Evolutionary conservation across 2,113 vertebrate genomes (phyloP).

Genomic region (Halichoeres trimaculatus): DNA sequence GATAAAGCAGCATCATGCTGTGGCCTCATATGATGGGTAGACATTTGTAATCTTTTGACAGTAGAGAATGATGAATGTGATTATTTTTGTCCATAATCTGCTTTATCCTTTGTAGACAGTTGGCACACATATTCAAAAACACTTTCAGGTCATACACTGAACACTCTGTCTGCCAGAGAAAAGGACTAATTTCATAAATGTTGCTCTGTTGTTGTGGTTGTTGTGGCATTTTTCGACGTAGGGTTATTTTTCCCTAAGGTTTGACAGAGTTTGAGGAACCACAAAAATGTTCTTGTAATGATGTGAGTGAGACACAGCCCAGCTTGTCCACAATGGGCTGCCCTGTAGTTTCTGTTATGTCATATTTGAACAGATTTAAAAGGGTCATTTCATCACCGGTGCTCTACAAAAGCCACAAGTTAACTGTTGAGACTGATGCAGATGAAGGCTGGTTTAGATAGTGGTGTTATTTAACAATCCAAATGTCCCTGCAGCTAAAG

Average conservation of each 20-base stretch:
- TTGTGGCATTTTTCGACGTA: no score
- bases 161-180: slow-evolving; percentile 4
- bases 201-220: not conserved
- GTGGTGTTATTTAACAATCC: not conserved
- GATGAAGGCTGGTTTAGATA: not conserved
- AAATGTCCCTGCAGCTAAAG: no score
- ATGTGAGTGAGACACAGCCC: not conserved
- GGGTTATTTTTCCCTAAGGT: not conserved
- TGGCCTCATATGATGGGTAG: slow-evolving; percentile 1
- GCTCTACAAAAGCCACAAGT: not conserved
- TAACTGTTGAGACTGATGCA: not conserved
- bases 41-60: slow-evolving; percentile 54
- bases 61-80: slow-evolving; percentile 44
- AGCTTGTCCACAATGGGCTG: not conserved
- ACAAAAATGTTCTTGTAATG: slow-evolving; percentile 15
- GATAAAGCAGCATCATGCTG: slow-evolving; percentile 18
- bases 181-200: slow-evolving; percentile 5
- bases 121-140: slow-evolving; percentile 36
- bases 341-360: not conserved
- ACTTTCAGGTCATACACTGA: not conserved
- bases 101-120: slow-evolving; percentile 55
- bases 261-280: slow-evolving; percentile 1
- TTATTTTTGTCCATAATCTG: slow-evolving; percentile 66
- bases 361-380: no score
- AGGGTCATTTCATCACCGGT: not conserved